Base-by-base conservation (phyloP, 2,113 vertebrate genomes). In the Perognathus longimembris region DNA sequence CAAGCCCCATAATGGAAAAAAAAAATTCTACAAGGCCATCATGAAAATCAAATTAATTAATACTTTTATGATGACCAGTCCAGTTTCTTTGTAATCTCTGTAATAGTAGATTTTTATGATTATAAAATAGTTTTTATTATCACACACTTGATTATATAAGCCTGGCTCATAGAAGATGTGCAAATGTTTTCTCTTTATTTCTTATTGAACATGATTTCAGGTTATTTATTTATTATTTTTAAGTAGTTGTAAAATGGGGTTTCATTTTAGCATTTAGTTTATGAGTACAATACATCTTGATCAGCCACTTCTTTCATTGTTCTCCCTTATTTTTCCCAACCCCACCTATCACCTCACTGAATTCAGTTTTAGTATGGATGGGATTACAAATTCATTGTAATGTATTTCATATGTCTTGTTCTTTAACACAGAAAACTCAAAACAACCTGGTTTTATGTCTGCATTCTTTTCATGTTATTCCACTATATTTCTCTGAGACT, bases 381-480 rank as follows among this genome's bases (percentile, higher is more conserved):
- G 20, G 88, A 89, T 77, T 83, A 89, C 59, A 89, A 71, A 61
- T 54, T 50, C 38, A 91, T n/a, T 42, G 30, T 76, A 74, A 74
- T 5, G 73, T 42, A 75, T 6, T 36, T 0, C 12, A 34, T 3
- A 85, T 82, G 87, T 34, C 71, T 85, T 84, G 17, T 1, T 69
- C 6, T 73, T 64, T 21, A 85, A 32, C 14, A 88, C 20, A 77
- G 26, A 74, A 87, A 88, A 17, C 40, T 93, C 57, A 81, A 84
- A 92, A 42, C 8, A 86, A 77, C 45, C 70, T 93, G 85, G 36
- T 34, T 64, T 75, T 92, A 20, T 73, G n/a, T 77, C 17, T 80
- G 12, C 5, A 59, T 14, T 45, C 63, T 26, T 87, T 67, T 87
- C 20, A 59, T 71, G 40, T 5, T 73, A 59, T 85, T 57, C 42